phyloP scores from a whole-genome alignment of 2,888 invertebrate genomes.

The Hydropsyche betteni region DNA sequence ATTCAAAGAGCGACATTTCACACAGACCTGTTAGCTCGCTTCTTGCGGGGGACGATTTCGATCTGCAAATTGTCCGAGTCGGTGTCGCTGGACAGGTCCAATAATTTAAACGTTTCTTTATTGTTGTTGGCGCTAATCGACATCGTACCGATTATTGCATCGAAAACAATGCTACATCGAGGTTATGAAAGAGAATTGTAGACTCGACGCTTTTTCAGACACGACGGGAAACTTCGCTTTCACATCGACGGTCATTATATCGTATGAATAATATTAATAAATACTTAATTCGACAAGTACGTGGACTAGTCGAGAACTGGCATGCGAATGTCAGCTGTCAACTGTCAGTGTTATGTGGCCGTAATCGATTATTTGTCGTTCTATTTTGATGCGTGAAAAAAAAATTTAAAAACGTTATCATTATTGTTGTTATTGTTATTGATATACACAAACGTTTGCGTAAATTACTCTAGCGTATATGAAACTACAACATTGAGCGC shows the following conservation, averaged over 20 bases:
- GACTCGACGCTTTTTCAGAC: neutral
- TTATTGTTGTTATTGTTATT: too few species aligned
- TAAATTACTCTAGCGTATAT: too few species aligned
- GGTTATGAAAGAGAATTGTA: conserved; percentile 2
- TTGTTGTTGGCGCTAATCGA: conserved; percentile 62
- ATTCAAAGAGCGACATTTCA: too few species aligned
- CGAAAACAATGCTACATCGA: conserved; percentile 24
- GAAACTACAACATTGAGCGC: too few species aligned
- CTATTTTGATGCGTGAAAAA: too few species aligned
- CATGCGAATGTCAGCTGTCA: conserved; percentile 9
- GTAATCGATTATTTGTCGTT: too few species aligned
- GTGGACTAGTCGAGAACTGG: neutral
- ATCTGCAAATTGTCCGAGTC: conserved; percentile 70
- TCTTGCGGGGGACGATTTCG: conserved; percentile 67
- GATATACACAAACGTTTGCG: too few species aligned
- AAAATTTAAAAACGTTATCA: too few species aligned
- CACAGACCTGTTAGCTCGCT: conserved; percentile 66
- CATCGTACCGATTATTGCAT: conserved; percentile 8
- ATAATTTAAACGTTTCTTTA: conserved; percentile 72
- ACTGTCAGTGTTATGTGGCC: neutral
- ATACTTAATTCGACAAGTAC: neutral
- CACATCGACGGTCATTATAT: conserved; percentile 6
- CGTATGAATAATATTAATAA: neutral
- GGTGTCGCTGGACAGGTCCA: conserved; percentile 70
- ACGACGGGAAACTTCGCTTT: neutral